Base-by-base conservation (phyloP, 2,113 vertebrate species). In the Actenoides lindsayi region DNA sequence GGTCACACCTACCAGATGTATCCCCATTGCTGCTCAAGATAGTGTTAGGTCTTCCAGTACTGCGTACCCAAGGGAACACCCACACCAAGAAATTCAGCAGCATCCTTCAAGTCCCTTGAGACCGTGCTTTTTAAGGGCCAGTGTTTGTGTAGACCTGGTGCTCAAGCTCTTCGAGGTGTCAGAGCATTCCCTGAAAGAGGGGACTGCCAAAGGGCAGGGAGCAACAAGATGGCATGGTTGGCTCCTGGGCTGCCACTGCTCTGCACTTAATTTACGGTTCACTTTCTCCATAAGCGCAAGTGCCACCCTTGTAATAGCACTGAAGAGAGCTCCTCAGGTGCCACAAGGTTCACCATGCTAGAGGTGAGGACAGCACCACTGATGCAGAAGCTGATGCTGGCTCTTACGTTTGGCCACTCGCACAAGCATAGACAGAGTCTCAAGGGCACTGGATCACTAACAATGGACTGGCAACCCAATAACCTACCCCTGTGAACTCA, bases 361-460 rank as follows among this genome's bases (percentile, higher is more conserved):
- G 27, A 83, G 39, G 42, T 28, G 16, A 69, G 56, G 44, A 57
- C 7, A 68, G 41, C 75, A 73, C 16, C 37, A 7, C 30, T 16
- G 6, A 33, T 64, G 14, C 11, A 64, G n/a, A 71, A 39, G 41
- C 63, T 90, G 75, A 62, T 51, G 73, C 81, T 92, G 63, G 60
- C 63, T 83, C 31, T 79, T 46, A 15, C 0, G 3, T 83, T 65
- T 5, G 2, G 31, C 33, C 53, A 39, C 9, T 41, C 86, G 63
- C 50, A 33, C 0, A 1, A 57, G n/a, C 46, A 25, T 0, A 4
- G 4, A 9, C 11, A 46, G 48, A 82, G 70, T 41, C 53, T 23
- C n/a, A 65, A 46, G 11, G 57, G 69, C 27, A 39, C 16, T 0
- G 0, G 13, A 65, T 83, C n/a, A 1, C 2, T 65, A 79, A 76